Evolutionary conservation across 2,797 vertebrate species (phyloP), one percentile per base, ranked within the genome.

Genomic region (Phalanger gymnotis): DNA sequence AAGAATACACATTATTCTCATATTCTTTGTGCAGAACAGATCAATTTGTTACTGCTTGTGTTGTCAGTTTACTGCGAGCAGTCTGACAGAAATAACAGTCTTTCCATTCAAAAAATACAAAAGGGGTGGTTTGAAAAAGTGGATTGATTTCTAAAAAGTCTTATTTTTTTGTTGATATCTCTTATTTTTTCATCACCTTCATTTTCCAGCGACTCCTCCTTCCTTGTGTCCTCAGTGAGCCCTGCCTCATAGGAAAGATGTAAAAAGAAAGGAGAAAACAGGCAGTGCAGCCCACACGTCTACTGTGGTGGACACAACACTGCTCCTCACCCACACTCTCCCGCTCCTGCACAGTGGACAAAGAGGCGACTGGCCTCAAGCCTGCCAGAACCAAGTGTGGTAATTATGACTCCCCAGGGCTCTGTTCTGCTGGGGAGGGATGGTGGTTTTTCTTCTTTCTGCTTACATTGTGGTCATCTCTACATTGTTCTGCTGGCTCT

Each of bases 21-120:
- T 47, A 58, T 55, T 93, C 96, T 73, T 93, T 96, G 31, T 91
- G 92, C 94, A 58, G n/a, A 90, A n/a, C 87, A 47, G 22, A 89
- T 91, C 57, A 89, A 66, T 22, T 28, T 94, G 54, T 0, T 81
- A 28, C 95, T 92, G 92, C 55, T 53, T 51, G 34, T 89, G 55
- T 55, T 34, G 66, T 57, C 89, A 5, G 57, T 97, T 16, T 96
- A 55, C 4, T 13, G 12, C 31, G 93, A 52, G 30, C 95, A 91
- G 12, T 91, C 57, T 31, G 58, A 90, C 57, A 96, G 92, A 95
- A 47, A 91, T 52, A 87, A 93, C 31, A 54, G 12, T 4, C 51
- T 94, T 90, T 91, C 28, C 34, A 92, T 28, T 66, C 13, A 57
- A 66, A 66, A n/a, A 66, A 34, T n/a, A 66, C 61, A 66, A 66